A percentile compares a stretch with the other conserved stretches of the same genome.
Evolutionary conservation across 2,797 vertebrate species (phyloP).

Genomic region (Notamacropus eugenii): DNA sequence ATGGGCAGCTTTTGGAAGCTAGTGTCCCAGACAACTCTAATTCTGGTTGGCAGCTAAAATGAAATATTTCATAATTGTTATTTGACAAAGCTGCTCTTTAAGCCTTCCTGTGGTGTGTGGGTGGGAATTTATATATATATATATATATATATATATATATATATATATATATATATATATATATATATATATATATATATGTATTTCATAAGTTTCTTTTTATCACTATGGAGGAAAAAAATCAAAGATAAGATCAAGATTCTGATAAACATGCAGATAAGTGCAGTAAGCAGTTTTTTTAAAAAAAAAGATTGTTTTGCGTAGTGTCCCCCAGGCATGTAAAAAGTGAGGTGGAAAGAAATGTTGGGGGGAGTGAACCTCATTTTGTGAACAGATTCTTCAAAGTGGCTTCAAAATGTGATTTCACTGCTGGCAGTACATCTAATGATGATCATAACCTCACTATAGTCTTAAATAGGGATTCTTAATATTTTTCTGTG

Average conservation of each 20-base stretch:
- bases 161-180: too few species aligned
- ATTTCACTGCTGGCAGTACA: constrained; percentile 21
- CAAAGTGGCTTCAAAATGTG: constrained; percentile 59
- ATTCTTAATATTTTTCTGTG: background rate
- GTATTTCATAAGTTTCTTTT: background rate
- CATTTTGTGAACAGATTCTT: constrained; percentile 27
- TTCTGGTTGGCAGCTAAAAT: constrained; percentile 62
- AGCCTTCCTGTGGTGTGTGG: constrained; percentile 1
- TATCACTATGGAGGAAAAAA: background rate
- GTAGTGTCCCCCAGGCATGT: background rate
- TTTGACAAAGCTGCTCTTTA: constrained; percentile 27
- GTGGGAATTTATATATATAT: constrained; percentile 3
- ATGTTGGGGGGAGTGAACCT: background rate
- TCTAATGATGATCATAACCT: background rate
- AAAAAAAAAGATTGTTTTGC: background rate
- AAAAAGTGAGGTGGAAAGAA: background rate
- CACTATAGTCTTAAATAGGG: background rate
- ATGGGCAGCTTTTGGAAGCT: constrained; percentile 31
- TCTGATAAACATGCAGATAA: background rate
- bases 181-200: too few species aligned
- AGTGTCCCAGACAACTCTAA: constrained; percentile 48
- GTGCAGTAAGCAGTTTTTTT: background rate
- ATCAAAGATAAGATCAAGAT: background rate
- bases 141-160: too few species aligned
- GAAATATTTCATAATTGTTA: constrained; percentile 54